phyloP scores from a whole-genome alignment of 2,888 invertebrate species.

The Augochlorella aurata region DNA sequence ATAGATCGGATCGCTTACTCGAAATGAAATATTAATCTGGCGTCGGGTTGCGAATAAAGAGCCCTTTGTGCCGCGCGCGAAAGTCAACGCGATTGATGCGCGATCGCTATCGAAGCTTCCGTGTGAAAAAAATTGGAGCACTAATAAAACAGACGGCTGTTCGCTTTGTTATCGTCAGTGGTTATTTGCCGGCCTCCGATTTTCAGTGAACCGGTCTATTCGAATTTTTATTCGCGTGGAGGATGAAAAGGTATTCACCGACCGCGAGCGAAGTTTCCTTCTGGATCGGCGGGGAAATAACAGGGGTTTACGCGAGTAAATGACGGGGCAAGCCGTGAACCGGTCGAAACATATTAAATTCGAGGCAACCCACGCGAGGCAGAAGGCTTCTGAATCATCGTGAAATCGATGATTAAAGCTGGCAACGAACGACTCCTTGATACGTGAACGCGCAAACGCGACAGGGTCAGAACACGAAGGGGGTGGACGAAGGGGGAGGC shows the following conservation, averaged over 20 bases:
- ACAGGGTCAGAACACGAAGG: constrained; percentile 17
- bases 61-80: constrained; percentile 37
- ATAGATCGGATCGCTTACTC: not conserved
- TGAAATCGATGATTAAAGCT: constrained; percentile 62
- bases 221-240: not conserved
- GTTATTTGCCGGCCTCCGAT: not conserved
- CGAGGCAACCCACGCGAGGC: constrained; percentile 41
- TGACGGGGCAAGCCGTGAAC: constrained; percentile 36
- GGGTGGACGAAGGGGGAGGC: not conserved
- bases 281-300: constrained; percentile 30
- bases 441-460: constrained; percentile 39
- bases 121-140: not conserved
- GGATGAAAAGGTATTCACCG: not conserved
- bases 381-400: constrained; percentile 61
- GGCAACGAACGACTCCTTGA: constrained; percentile 31
- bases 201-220: not conserved
- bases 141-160: not conserved
- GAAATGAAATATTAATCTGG: constrained; percentile 41
- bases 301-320: constrained; percentile 18
- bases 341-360: constrained; percentile 49
- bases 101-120: constrained; percentile 8
- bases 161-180: not conserved
- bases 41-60: not conserved
- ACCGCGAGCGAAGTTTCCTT: not conserved
- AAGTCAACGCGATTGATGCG: constrained; percentile 31